phyloP scores from a whole-genome alignment of 2,113 vertebrate genomes.

The Coregonus clupeaformis region DNA sequence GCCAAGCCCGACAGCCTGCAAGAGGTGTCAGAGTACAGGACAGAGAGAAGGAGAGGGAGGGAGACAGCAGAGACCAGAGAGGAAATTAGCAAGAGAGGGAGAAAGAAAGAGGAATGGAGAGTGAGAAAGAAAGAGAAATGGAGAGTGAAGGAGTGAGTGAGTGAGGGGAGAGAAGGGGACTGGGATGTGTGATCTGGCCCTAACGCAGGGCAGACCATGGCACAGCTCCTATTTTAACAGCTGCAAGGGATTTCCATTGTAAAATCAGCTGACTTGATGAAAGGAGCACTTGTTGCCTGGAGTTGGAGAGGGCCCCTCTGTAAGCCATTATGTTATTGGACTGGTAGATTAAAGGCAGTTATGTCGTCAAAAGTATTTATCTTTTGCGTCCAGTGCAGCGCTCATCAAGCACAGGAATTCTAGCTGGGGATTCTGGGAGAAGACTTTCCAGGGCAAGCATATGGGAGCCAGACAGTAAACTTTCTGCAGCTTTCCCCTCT shows the following conservation, averaged over 20 bases:
- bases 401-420: slow-evolving; percentile 67
- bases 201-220: slow-evolving; percentile 57
- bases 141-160: slow-evolving; percentile 12
- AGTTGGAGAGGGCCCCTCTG: slow-evolving; percentile 65
- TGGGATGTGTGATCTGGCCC: slow-evolving; percentile 46
- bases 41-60: slow-evolving; percentile 17
- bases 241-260: slow-evolving; percentile 77
- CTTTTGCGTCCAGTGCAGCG: slow-evolving; percentile 62
- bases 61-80: no score
- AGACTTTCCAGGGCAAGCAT: no score
- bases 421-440: slow-evolving; percentile 13
- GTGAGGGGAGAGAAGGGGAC: slow-evolving; percentile 25
- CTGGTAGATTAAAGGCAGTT: slow-evolving; percentile 72
- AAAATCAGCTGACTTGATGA: slow-evolving; percentile 78
- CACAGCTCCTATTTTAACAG: slow-evolving; percentile 70
- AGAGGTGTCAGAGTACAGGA: slow-evolving; percentile 22
- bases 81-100: no score
- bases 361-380: slow-evolving; percentile 70
- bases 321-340: slow-evolving; percentile 72
- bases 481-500: slow-evolving; percentile 31
- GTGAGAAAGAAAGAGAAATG: not conserved
- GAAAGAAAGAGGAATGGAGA: not conserved
- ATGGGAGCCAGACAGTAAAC: slow-evolving; percentile 51
- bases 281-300: slow-evolving; percentile 73
- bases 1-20: slow-evolving; percentile 7